phyloP scores from a whole-genome alignment of 1,140 invertebrate genomes.

The Pissodes strobi region DNA sequence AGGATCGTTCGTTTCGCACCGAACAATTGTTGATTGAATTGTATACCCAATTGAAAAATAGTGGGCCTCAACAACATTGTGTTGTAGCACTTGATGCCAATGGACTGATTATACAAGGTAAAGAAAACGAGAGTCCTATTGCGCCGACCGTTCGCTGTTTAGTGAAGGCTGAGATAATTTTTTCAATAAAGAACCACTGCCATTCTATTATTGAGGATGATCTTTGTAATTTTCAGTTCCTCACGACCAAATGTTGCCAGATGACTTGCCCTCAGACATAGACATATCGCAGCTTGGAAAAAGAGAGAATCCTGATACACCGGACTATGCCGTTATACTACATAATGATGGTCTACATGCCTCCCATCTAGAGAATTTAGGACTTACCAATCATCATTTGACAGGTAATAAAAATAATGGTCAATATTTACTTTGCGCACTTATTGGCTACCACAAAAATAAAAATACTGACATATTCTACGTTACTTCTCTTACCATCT shows the following conservation, averaged over 20 bases:
- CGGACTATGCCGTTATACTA: slow-evolving; percentile 40
- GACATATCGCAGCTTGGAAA: slow-evolving; percentile 44
- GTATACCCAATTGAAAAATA: slow-evolving; percentile 55
- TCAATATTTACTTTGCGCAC: too few species aligned
- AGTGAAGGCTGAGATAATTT: too few species aligned
- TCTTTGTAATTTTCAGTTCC: not conserved
- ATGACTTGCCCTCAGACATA: slow-evolving; percentile 43
- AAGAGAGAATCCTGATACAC: slow-evolving; percentile 46
- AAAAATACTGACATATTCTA: too few species aligned
- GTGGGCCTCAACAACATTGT: slow-evolving; percentile 41
- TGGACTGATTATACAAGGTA: slow-evolving; percentile 42
- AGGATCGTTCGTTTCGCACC: slow-evolving; percentile 62
- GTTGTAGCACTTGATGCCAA: slow-evolving; percentile 40
- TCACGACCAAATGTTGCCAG: slow-evolving; percentile 41
- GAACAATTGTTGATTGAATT: slow-evolving; percentile 62
- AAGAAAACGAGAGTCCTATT: too few species aligned
- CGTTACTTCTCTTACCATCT: too few species aligned
- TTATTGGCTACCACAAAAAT: too few species aligned
- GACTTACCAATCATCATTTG: slow-evolving; percentile 47
- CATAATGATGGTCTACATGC: slow-evolving; percentile 42
- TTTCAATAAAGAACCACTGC: too few species aligned
- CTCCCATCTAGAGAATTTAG: slow-evolving; percentile 47
- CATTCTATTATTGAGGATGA: too few species aligned
- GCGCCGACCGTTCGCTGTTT: too few species aligned
- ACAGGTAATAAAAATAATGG: too few species aligned